Conservation (phyloP, 1,140 invertebrate species). For the Trachelipus rathkii region DNA sequence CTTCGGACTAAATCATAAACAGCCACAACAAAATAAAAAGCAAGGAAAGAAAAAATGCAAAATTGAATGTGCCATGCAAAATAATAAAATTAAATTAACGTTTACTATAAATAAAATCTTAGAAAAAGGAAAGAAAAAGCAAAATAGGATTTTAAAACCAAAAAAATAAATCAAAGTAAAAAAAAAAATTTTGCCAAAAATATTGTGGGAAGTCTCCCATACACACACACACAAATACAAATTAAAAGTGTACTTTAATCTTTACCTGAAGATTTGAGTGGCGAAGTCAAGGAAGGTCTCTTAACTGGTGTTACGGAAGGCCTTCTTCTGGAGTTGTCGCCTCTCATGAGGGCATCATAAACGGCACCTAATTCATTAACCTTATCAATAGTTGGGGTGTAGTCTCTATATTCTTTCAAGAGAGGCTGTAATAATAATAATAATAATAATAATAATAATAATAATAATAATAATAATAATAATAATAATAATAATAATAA, state of each 20-base stretch:
- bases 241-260: not conserved
- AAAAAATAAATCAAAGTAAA: constrained; percentile 48
- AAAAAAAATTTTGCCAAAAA: constrained; percentile 22
- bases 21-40: constrained; percentile 13
- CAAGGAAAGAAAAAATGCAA: constrained; percentile 12
- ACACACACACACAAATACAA: not conserved
- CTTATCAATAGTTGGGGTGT: constrained; percentile 78
- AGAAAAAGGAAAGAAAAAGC: constrained; percentile 14
- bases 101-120: not conserved
- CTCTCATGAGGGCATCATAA: constrained; percentile 73
- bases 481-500: too few species aligned
- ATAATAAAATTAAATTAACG: not conserved
- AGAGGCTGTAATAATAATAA: constrained; percentile 59
- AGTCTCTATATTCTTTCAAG: constrained; percentile 83
- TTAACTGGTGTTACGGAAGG: constrained; percentile 69
- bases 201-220: not conserved
- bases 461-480: too few species aligned
- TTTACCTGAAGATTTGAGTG: constrained; percentile 38
- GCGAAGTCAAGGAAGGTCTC: constrained; percentile 54
- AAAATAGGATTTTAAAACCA: constrained; percentile 41
- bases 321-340: constrained; percentile 65
- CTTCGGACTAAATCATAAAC: constrained; percentile 57
- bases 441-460: too few species aligned
- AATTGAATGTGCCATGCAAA: too few species aligned
- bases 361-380: constrained; percentile 81